Conservation (phyloP, 2,888 invertebrate genomes). For the Tetragnatha montana region DNA sequence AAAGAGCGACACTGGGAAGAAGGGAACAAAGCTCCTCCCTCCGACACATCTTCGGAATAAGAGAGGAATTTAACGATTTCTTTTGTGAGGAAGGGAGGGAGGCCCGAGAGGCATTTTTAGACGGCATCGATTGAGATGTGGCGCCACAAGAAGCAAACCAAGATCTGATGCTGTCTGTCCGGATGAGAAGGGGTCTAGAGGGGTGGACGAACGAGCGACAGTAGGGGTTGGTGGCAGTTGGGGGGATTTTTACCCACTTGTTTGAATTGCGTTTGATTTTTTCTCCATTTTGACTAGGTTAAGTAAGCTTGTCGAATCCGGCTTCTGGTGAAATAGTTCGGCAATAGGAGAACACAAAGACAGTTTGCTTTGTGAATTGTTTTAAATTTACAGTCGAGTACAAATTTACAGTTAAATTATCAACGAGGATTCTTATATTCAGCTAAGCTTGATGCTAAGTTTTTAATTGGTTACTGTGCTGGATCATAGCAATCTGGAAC, state of each 20-base stretch:
- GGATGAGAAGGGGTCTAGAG: slow-evolving; percentile 24
- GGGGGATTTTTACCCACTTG: not conserved
- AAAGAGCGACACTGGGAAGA: slow-evolving; percentile 5
- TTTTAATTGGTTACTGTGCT: too few species aligned
- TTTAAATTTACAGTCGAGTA: too few species aligned
- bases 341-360: too few species aligned
- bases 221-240: not conserved
- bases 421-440: too few species aligned
- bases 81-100: slow-evolving; percentile 6
- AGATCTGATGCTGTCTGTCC: not conserved
- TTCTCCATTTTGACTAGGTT: too few species aligned
- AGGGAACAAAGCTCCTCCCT: slow-evolving; percentile 21
- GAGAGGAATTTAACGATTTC: slow-evolving; percentile 53
- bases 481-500: too few species aligned
- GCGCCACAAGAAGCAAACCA: slow-evolving; percentile 43
- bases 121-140: slow-evolving; percentile 44
- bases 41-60: slow-evolving; percentile 26
- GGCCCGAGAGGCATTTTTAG: slow-evolving; percentile 45
- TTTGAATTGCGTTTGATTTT: not conserved
- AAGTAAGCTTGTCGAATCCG: too few species aligned
- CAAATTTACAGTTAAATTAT: too few species aligned
- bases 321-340: too few species aligned
- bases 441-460: too few species aligned
- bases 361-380: too few species aligned
- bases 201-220: not conserved